Evolutionary conservation across 2,888 invertebrate genomes (phyloP).

Genomic region (Cordilura impudica): DNA sequence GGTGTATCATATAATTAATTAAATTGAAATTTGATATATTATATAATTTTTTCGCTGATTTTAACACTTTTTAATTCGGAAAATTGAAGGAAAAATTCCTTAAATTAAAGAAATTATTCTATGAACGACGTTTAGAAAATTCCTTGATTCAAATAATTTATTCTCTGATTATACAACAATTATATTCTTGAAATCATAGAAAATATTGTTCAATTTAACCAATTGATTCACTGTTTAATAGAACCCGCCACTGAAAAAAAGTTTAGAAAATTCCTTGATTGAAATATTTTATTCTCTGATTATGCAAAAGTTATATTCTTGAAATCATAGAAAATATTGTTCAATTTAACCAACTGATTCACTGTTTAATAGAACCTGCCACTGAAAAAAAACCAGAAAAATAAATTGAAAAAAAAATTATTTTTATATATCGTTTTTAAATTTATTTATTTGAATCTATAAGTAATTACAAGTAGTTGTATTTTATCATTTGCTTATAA

Average conservation of each 20-base stretch:
- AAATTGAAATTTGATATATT: not conserved
- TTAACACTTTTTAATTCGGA: not conserved
- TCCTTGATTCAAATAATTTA: constrained; percentile 22
- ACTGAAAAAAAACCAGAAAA: constrained; percentile 19
- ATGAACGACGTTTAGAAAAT: constrained; percentile 16
- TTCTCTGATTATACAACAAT: not conserved
- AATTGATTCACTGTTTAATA: too few species aligned
- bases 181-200: too few species aligned
- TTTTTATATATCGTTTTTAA: not conserved
- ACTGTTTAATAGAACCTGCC: constrained; percentile 19
- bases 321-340: constrained; percentile 25
- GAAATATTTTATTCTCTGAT: too few species aligned
- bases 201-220: too few species aligned
- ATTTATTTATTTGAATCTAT: constrained; percentile 12
- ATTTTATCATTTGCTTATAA: not conserved
- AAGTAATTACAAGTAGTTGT: constrained; percentile 17
- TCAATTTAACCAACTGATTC: constrained; percentile 25
- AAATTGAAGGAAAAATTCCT: constrained; percentile 1
- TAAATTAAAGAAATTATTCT: constrained; percentile 12
- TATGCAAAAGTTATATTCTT: too few species aligned
- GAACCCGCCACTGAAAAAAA: too few species aligned
- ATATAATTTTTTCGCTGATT: not conserved
- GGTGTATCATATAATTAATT: constrained; percentile 1
- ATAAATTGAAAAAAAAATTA: constrained; percentile 27
- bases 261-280: too few species aligned